Conservation (phyloP, 2,797 vertebrate genomes). For the Chaenodraco wilsoni region DNA sequence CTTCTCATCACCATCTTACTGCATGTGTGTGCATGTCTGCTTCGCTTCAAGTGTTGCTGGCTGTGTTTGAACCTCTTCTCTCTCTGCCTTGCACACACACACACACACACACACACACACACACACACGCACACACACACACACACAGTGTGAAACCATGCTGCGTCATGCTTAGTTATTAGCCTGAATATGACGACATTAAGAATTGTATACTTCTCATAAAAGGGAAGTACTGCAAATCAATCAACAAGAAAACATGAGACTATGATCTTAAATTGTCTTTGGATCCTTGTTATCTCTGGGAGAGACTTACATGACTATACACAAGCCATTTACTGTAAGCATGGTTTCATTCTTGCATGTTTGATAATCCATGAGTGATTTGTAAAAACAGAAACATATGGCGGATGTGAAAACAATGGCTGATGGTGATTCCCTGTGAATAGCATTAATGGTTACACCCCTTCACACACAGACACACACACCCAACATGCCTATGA, state of each 20-base stretch:
- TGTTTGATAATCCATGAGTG: not conserved
- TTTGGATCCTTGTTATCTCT: not conserved
- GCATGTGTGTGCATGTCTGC: slow-evolving; percentile 82
- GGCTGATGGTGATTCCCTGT: not conserved
- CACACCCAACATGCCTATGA: too few species aligned
- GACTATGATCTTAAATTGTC: not conserved
- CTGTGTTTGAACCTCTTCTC: slow-evolving; percentile 66
- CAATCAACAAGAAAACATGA: not conserved
- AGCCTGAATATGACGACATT: not conserved
- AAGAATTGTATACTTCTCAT: not conserved
- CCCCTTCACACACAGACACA: not conserved
- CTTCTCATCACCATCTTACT: slow-evolving; percentile 71
- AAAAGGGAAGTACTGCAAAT: not conserved
- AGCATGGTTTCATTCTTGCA: slow-evolving; percentile 4
- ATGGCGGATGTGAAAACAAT: not conserved
- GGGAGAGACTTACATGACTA: not conserved
- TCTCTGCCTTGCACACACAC: slow-evolving; percentile 42
- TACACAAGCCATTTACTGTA: not conserved
- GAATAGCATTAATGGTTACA: not conserved
- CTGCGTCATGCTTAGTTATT: slow-evolving; percentile 15
- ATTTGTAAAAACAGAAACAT: not conserved
- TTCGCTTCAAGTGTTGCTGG: slow-evolving; percentile 76
- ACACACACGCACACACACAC: slow-evolving; percentile 23
- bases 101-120: slow-evolving; percentile 19
- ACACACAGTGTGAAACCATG: slow-evolving; percentile 9